phyloP scores from a whole-genome alignment of 2,113 vertebrate genomes.

The Ranitomeya variabilis region DNA sequence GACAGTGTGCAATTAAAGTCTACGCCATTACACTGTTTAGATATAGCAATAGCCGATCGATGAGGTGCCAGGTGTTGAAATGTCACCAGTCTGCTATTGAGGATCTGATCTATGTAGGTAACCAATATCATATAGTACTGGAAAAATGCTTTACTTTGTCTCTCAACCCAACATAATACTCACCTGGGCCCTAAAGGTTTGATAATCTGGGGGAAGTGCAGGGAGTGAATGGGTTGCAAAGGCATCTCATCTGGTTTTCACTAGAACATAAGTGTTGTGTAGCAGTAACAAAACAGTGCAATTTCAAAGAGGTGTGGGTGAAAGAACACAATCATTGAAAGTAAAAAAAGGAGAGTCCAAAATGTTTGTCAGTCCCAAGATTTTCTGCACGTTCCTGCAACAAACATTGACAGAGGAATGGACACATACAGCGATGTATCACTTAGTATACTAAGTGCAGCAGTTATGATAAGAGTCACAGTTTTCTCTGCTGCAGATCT shows the following conservation, averaged over 20 bases:
- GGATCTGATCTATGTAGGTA: too few relatives aligned
- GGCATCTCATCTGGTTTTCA: not conserved
- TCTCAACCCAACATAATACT: not conserved
- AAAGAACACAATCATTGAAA: not conserved
- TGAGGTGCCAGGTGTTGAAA: too few relatives aligned
- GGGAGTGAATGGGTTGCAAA: not conserved
- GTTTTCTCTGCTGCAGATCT: too few relatives aligned
- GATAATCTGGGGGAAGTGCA: not conserved
- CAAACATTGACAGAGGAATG: not conserved
- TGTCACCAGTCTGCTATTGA: too few relatives aligned
- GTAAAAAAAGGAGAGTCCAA: not conserved
- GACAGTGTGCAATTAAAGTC: too few relatives aligned
- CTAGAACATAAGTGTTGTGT: not conserved
- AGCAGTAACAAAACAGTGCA: not conserved
- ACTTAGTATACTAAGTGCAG: too few relatives aligned
- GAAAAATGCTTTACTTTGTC: too few relatives aligned
- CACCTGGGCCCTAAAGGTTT: not conserved
- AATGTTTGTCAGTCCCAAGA: not conserved
- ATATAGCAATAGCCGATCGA: too few relatives aligned
- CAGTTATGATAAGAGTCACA: too few relatives aligned
- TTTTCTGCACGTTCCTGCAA: not conserved
- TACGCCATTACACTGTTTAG: too few relatives aligned
- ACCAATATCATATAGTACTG: too few relatives aligned
- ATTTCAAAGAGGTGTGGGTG: not conserved
- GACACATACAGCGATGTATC: too few relatives aligned